These are phyloP conservation scores for Cheilosia vulpina DNA, from an alignment of 2,888 invertebrate species.

Conservation along the genomic window DNA sequence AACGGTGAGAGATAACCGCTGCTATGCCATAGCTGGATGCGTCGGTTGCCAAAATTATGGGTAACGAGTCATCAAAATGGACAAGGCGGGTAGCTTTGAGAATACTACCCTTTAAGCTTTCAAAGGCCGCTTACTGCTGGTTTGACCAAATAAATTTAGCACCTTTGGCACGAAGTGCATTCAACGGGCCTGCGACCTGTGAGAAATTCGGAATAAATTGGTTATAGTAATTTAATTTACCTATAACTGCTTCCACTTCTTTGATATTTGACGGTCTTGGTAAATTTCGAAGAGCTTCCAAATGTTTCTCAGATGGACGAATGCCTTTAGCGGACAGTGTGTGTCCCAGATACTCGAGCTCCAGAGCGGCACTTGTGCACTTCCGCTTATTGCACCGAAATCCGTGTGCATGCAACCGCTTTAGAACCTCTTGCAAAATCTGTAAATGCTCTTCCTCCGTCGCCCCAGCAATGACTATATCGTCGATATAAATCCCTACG, in stretches of 20 bases:
- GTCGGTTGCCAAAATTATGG: constrained; percentile 60
- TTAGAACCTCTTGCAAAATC: constrained; percentile 35
- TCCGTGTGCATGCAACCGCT: constrained; percentile 14
- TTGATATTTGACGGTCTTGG: neutral
- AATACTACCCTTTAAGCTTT: constrained; percentile 28
- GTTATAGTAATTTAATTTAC: constrained; percentile 67
- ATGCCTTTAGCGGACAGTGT: constrained; percentile 58
- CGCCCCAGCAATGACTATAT: constrained; percentile 63
- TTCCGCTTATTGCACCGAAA: constrained; percentile 54
- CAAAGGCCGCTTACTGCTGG: constrained; percentile 33
- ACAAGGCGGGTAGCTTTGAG: constrained; percentile 41
- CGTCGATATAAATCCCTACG: constrained; percentile 60
- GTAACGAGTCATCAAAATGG: constrained; percentile 50
- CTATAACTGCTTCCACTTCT: constrained; percentile 55
- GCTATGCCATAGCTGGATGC: constrained; percentile 55
- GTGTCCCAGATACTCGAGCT: constrained; percentile 69
- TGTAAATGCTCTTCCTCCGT: constrained; percentile 48
- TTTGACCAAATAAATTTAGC: constrained; percentile 35
- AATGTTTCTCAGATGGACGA: constrained; percentile 46
- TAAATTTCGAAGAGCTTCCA: constrained; percentile 55
- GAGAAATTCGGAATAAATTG: constrained; percentile 69
- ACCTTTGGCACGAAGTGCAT: constrained; percentile 1
- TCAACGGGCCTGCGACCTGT: constrained; percentile 54
- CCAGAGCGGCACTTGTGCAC: constrained; percentile 49
- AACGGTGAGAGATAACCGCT: constrained; percentile 54